Conservation (phyloP, 2,113 vertebrate genomes). For the Ageneiosus marmoratus region DNA sequence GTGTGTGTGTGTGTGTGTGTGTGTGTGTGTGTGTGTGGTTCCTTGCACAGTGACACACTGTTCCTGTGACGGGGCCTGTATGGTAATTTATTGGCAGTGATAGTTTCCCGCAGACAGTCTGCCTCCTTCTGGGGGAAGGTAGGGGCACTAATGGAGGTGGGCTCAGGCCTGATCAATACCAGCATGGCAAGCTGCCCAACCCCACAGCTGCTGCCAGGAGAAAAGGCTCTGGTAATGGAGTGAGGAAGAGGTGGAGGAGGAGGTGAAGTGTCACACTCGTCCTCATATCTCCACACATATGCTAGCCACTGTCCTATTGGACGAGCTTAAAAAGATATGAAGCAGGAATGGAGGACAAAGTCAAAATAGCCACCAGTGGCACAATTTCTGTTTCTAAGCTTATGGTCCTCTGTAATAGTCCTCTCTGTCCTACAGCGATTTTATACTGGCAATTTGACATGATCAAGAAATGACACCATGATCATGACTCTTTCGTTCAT, state of each 20-base stretch:
- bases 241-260: slow-evolving; percentile 35
- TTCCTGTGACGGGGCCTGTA: slow-evolving; percentile 51
- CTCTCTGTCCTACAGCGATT: background rate
- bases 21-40: slow-evolving; percentile 56
- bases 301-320: slow-evolving; percentile 28
- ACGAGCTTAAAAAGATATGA: background rate
- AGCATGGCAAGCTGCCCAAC: slow-evolving; percentile 62
- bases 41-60: slow-evolving; percentile 49
- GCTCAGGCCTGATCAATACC: slow-evolving; percentile 70
- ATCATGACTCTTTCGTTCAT: background rate
- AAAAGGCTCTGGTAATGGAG: slow-evolving; percentile 61
- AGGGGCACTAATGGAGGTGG: slow-evolving; percentile 75
- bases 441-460: slow-evolving; percentile 9
- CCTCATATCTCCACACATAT: slow-evolving; percentile 38
- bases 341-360: slow-evolving; percentile 6
- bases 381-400: background rate
- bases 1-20: slow-evolving; percentile 5
- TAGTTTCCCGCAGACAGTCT: slow-evolving; percentile 71
- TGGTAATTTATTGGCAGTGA: slow-evolving; percentile 61
- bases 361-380: slow-evolving; percentile 7
- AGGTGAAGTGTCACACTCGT: slow-evolving; percentile 33
- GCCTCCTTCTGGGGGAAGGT: slow-evolving; percentile 65
- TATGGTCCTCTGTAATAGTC: slow-evolving; percentile 4
- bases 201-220: slow-evolving; percentile 62
- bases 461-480: slow-evolving; percentile 16